Conservation (phyloP, 2,888 invertebrate species). For the Carpatolechia fugitivella region DNA sequence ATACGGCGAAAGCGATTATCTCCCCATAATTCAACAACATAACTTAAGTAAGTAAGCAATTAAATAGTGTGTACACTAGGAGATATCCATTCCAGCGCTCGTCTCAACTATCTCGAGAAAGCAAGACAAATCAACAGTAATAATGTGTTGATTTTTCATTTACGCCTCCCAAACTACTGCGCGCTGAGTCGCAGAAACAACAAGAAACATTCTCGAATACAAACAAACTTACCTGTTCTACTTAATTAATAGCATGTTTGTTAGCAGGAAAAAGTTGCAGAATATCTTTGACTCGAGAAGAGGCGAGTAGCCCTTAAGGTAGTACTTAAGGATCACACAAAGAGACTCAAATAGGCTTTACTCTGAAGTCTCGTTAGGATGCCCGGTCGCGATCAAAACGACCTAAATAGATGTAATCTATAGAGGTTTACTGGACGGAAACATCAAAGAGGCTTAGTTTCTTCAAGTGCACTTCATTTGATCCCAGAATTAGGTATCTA, state of each 20-base stretch:
- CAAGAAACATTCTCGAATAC: background rate
- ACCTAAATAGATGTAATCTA: background rate
- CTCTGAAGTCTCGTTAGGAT: background rate
- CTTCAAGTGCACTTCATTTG: background rate
- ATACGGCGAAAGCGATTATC: too few species aligned
- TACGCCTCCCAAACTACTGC: background rate
- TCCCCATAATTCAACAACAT: too few species aligned
- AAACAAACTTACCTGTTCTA: constrained; percentile 1
- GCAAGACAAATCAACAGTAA: background rate
- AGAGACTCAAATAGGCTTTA: background rate
- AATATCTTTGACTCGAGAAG: background rate
- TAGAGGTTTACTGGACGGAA: background rate
- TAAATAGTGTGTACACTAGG: too few species aligned
- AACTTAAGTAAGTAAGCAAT: too few species aligned
- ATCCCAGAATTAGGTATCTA: too few species aligned
- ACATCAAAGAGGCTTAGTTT: background rate
- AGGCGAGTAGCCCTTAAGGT: background rate
- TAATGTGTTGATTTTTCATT: constrained; percentile 4
- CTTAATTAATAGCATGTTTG: background rate
- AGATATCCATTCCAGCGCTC: too few species aligned
- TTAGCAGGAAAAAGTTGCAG: background rate
- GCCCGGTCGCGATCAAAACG: constrained; percentile 1
- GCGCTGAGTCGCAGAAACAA: background rate
- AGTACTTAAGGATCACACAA: background rate
- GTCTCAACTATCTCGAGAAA: too few species aligned